Base-by-base conservation (phyloP, 2,113 vertebrate species). In the Bagarius yarrelli region DNA sequence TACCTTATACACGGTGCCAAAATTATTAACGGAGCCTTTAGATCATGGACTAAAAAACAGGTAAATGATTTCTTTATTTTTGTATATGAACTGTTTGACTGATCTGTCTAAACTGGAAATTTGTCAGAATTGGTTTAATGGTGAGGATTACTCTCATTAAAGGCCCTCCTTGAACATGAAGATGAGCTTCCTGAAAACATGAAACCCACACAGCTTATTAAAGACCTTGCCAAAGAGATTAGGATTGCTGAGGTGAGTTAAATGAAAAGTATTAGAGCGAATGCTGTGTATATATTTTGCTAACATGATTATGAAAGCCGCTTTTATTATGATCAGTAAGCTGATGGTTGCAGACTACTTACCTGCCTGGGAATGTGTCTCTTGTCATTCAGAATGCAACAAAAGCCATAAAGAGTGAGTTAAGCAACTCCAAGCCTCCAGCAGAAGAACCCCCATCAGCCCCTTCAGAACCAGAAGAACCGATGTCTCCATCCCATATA, bases 141-240 rank as follows among this genome's bases (percentile, higher is more conserved):
- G 50, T 75, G 5, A 70, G 72, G n/a, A 30, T 80, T 80, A 36
- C 61, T 1, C 18, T 83, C n/a, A 1, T 55, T 8, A 36, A 89
- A 99, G 98, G 96, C 97, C 73, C 93, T 99, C 87, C 89, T 97
- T 71, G 96, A 98, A 83, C 98, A 99, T 56, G 98, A 99, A 89
- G 98, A 98, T 73, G 98, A 99, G 86, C 96, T 99, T 82, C 98
- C 98, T 53, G 98, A 99, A 91, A 95, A 98, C 91, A 96, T 98
- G 94, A 98, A 98, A 88, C 97, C 98, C 85, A 95, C 97, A 5
- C 98, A 99, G 87, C 96, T 99, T 86, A 99, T 99, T 86, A 99
- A 99, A 91, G 97, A 99, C 90, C 96, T 99, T 87, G 97, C 98
- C 94, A 98, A 94, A 95, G 97, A 98, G 94, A 99, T 99, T 91